Base-by-base conservation (phyloP, 2,797 vertebrate species). In the Diplodus puntazzo region DNA sequence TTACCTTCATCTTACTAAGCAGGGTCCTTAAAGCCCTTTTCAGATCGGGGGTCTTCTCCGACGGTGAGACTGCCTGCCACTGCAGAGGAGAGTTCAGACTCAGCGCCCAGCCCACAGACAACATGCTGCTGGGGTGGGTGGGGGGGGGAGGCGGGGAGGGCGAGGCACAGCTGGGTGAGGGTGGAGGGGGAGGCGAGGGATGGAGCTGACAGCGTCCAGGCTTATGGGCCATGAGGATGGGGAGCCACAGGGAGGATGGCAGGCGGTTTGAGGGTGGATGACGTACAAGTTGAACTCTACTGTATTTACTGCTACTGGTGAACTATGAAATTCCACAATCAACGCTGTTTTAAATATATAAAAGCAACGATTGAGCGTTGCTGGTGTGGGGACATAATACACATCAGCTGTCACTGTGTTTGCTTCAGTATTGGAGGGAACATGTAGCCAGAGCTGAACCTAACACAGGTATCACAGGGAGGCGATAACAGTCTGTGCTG, bases 1-100 rank as follows among this genome's bases (percentile, higher is more conserved):
- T 96, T 96, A 96, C 95, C 95, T 96, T 96, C 95, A 96, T 96
- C 89, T 96, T 96, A 96, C 95, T 96, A 95, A 96, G 95, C 90
- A 96, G 94, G 89, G 94, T 96, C 95, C 95, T 94, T 95, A 96
- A 95, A 82, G 95, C 95, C 93, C 95, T 95, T 96, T 96, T 96
- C 94, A 96, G 94, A 94, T 96, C 95, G 78, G 95, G 95, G 90
- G 95, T 96, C 95, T 96, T 96, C 95, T 96, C 95, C 94, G 95
- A 95, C 59, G 95, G 95, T 20, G 95, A 96, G 81, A 95, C 95
- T 5, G 95, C 94, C 94, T 95, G 95, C 95, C 95, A 96, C 95
- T 96, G 94, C 87, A 93, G 93, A 96, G 94, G 94, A 96, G 93
- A 96, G 94, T 94, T 88, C 90, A 96, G 58, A 95, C 95, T 96